phyloP scores from a whole-genome alignment of 2,113 vertebrate genomes.

The Prolemur simus region DNA sequence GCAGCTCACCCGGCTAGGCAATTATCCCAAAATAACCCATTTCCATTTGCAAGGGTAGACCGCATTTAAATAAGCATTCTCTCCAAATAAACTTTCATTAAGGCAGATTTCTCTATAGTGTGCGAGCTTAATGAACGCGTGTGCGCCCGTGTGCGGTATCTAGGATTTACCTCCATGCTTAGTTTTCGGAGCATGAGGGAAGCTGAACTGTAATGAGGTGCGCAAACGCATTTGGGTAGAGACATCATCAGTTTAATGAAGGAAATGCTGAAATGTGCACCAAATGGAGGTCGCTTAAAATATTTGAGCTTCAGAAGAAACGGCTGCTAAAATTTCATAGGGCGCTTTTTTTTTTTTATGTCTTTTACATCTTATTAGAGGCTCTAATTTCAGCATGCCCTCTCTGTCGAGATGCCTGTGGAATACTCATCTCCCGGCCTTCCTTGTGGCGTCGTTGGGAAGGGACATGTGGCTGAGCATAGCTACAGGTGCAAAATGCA shows the following conservation, averaged over 20 bases:
- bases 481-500: not conserved
- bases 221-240: not conserved
- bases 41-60: slow-evolving; percentile 60
- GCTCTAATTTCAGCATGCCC: not conserved
- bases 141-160: fast-evolving
- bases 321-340: not conserved
- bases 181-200: not conserved
- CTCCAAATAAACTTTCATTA: slow-evolving; percentile 63
- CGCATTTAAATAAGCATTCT: slow-evolving; percentile 72
- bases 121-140: not conserved
- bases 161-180: not conserved
- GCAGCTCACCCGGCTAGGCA: slow-evolving; percentile 52
- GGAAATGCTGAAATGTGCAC: not conserved
- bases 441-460: not conserved
- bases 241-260: not conserved
- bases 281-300: not conserved
- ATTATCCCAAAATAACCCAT: slow-evolving; percentile 72
- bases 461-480: not conserved
- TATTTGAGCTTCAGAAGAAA: not conserved
- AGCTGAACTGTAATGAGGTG: not conserved
- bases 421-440: not conserved
- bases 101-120: slow-evolving; percentile 10
- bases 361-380: not conserved
- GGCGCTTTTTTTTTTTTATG: not conserved
- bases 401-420: not conserved